phyloP scores from a whole-genome alignment of 2,113 vertebrate species.

The Corvus cornix region DNA sequence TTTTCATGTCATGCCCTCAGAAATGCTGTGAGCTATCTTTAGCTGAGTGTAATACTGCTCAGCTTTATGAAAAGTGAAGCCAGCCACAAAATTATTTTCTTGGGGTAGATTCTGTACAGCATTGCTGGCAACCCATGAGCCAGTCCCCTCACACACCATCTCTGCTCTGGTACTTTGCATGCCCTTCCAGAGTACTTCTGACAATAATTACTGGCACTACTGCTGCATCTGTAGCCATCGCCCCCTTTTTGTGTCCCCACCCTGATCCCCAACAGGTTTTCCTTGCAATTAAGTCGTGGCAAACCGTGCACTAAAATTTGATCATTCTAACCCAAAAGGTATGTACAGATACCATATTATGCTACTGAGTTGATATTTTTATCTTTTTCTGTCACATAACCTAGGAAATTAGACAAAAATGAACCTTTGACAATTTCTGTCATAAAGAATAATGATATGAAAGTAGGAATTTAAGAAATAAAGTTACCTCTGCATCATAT shows the following conservation, averaged over 20 bases:
- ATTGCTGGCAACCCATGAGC: not conserved
- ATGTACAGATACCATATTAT: not conserved
- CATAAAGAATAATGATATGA: not conserved
- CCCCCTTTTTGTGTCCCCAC: not conserved
- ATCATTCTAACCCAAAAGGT: not conserved
- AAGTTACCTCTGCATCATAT: not conserved
- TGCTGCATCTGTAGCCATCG: not conserved
- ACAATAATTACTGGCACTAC: not conserved
- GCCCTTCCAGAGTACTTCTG: not conserved
- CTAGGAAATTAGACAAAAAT: not conserved
- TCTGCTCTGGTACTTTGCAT: not conserved
- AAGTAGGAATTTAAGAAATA: not conserved
- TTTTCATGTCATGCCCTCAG: not conserved
- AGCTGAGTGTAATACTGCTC: not conserved
- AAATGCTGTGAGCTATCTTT: not conserved
- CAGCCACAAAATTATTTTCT: not conserved
- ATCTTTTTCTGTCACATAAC: not conserved
- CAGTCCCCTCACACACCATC: not conserved
- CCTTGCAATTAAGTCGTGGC: not conserved
- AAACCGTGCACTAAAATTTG: not conserved
- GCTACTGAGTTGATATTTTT: not conserved
- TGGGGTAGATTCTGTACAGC: not conserved
- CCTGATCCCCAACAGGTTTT: not conserved
- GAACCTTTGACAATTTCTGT: not conserved
- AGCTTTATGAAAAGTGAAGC: not conserved